These are phyloP conservation scores for Ctena decussata DNA, from an alignment of 2,888 invertebrate genomes.

Conservation along the genomic window DNA sequence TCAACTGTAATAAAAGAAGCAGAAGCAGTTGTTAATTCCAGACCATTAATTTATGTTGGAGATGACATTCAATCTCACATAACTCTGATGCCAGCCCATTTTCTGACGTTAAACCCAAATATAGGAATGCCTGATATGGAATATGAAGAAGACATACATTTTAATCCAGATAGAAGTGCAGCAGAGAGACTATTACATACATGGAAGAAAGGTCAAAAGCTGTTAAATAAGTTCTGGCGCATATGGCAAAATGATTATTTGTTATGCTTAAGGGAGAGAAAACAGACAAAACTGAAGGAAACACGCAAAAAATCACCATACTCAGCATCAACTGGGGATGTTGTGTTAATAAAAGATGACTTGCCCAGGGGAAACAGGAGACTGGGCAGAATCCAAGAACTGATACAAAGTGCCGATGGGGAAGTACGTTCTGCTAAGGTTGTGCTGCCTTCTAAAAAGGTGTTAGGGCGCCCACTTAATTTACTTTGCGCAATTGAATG, in stretches of 20 bases:
- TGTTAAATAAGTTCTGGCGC: slow-evolving; percentile 27
- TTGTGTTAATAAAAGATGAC: no score
- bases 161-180: slow-evolving; percentile 11
- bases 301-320: no score
- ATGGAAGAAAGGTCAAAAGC: slow-evolving; percentile 39
- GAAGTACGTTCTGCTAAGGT: no score
- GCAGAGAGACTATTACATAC: slow-evolving; percentile 21
- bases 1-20: slow-evolving; percentile 25
- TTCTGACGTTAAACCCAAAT: slow-evolving; percentile 32
- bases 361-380: no score
- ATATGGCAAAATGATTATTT: slow-evolving; percentile 40
- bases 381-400: no score
- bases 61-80: slow-evolving; percentile 27
- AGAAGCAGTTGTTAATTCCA: slow-evolving; percentile 33
- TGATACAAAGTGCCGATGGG: no score
- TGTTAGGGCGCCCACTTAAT: no score
- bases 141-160: not conserved
- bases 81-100: slow-evolving; percentile 25
- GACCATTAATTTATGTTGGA: slow-evolving; percentile 35
- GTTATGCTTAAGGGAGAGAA: no score
- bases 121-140: slow-evolving; percentile 31
- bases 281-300: no score
- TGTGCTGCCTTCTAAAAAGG: no score
- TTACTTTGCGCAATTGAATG: no score
- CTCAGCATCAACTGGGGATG: no score